Base-by-base conservation (phyloP, 2,797 vertebrate genomes). In the Florisuga fusca region DNA sequence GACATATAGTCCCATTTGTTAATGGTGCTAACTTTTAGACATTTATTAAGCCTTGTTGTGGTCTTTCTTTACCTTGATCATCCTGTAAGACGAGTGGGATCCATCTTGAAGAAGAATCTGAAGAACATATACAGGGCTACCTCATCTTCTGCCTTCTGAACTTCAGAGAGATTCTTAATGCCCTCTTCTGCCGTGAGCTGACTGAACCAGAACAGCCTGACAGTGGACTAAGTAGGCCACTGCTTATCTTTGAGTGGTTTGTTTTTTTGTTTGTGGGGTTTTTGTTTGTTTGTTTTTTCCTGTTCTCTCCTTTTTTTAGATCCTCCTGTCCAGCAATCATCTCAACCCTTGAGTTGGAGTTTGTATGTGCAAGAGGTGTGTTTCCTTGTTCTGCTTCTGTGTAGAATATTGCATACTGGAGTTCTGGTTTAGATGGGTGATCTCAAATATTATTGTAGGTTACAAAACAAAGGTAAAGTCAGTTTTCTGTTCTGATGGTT, bases 381-480 rank as follows among this genome's bases (percentile, higher is more conserved):
- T 53, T 45, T 64, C 33, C 33, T 64, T 74, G 19, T 76, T 84
- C 57, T 71, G 27, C 26, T 77, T 9, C 12, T 53, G 0, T 17
- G 18, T 11, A 38, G 36, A 2, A 12, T 23, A 1, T 76, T 27
- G 3, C 0, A 1, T 57, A 62, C 26, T 53, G 51, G 34, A 53
- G 17, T 67, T 80, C 31, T 84, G 14, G 3, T 76, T 92, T 81
- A 61, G n/a, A 14, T 26, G 54, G n/a, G 27, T 43, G 21, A 53
- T 93, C 29, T 75, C 33, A 55, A 38, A 36, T 19, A 1, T 53
- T 33, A 8, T 9, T 53, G 53, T 53, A 71, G 38, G 31, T 33
- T 67, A 48, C 15, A 64, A 59, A 89, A 12, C 27, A 33, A 31
- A 89, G 61, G 36, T 77, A 16, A 73, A 83, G 63, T 8, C 25